Evolutionary conservation across 2,113 vertebrate genomes (phyloP), one percentile per base, ranked within the genome.

Genomic region (Poeciliopsis prolifica): DNA sequence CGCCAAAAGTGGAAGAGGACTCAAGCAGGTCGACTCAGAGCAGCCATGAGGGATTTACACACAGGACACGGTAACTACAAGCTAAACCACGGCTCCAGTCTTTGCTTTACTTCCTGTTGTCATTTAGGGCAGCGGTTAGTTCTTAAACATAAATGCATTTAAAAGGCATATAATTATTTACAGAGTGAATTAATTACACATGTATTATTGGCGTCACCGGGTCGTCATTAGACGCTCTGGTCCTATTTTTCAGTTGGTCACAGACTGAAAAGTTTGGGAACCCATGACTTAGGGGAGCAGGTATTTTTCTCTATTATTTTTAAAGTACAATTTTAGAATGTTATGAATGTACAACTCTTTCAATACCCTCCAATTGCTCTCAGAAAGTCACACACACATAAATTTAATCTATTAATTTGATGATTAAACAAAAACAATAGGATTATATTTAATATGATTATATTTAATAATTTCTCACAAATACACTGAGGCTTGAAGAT

Each of bases 51-150:
- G 65, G 77, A 68, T 62, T 61, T 68, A 63, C 68, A 87, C 83
- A 85, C 79, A 87, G 85, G 81, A 90, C 74, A 80, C 28, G 12
- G 30, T 67, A 64, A 85, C 78, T 76, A 61, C n/a, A 65, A 2
- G 33, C 28, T 22, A 14, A 68, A 58, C 54, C 68, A 33, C 5
- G 6, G 40, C 48, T 51, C 30, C 12, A 31, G 44, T 48, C 44
- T 58, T 58, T 58, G 51, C 24, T 54, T 54, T 54, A 22, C 1
- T n/a, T n/a, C 6, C 7, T 2, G 4, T 19, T 48, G 14, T 17
- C 14, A 62, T 29, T 62, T 17, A 17, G 7, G 15, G 61, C 14
- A 42, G 40, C 12, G 0, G 14, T 15, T 37, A 37, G 35, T 37
- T 11, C 10, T 11, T 11, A 37, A 37, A 11, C 10, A 37, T 11